Evolutionary conservation across 1,140 invertebrate genomes (phyloP).

Genomic region (Neuroterus valhalla): DNA sequence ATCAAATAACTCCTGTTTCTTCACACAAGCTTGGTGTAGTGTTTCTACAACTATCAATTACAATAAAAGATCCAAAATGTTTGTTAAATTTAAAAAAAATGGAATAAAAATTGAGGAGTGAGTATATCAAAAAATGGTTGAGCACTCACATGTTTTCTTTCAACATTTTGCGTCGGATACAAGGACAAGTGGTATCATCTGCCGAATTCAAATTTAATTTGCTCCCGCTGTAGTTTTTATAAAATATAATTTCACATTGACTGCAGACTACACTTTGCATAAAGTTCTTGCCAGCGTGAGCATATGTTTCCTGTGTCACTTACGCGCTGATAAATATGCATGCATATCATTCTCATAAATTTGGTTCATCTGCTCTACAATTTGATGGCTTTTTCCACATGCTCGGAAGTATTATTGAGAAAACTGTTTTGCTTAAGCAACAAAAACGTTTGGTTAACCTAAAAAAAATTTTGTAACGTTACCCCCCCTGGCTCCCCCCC

Average conservation of each 20-base stretch:
- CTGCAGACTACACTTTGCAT: constrained; percentile 26
- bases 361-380: background rate
- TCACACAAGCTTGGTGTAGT: too few relatives aligned
- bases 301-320: constrained; percentile 58
- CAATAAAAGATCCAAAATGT: too few relatives aligned
- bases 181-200: background rate
- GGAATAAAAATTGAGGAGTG: too few relatives aligned
- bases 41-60: too few relatives aligned
- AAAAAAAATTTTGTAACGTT: too few relatives aligned
- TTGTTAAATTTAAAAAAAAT: too few relatives aligned
- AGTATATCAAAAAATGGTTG: too few relatives aligned
- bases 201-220: constrained; percentile 41
- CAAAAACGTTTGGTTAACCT: too few relatives aligned
- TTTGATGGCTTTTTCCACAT: background rate
- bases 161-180: constrained; percentile 41
- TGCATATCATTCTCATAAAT: constrained; percentile 5
- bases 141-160: background rate
- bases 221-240: constrained; percentile 46
- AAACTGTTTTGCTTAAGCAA: too few relatives aligned
- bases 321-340: constrained; percentile 23
- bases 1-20: too few relatives aligned
- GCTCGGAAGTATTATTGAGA: too few relatives aligned
- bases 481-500: too few relatives aligned
- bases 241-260: constrained; percentile 41
- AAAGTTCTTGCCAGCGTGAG: constrained; percentile 40